Conservation (phyloP, 2,888 invertebrate genomes). For the Folsomia manolachei region DNA sequence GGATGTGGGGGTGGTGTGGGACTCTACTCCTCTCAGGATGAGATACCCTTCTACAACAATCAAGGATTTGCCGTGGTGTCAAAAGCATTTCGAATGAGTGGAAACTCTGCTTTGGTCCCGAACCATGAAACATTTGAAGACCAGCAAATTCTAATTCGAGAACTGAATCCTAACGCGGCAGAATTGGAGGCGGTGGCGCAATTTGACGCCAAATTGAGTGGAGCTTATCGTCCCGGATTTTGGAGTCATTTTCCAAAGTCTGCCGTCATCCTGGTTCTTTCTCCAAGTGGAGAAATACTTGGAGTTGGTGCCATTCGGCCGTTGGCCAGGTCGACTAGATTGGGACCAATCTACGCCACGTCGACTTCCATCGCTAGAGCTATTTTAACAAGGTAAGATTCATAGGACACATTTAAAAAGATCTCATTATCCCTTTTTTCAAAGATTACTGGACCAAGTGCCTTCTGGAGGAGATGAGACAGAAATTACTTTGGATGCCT, state of each 20-base stretch:
- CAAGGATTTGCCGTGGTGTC: background rate
- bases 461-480: background rate
- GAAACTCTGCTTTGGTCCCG: background rate
- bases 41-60: background rate
- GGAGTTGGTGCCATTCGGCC: background rate
- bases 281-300: background rate
- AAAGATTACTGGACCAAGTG: background rate
- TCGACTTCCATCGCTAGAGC: background rate
- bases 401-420: no score
- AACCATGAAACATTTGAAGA: no score
- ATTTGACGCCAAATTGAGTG: background rate
- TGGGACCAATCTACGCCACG: background rate
- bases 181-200: background rate
- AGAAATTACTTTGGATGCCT: background rate
- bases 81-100: background rate
- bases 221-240: slow-evolving; percentile 1
- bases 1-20: background rate
- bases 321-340: background rate
- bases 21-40: background rate
- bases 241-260: background rate
- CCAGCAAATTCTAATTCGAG: no score
- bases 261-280: background rate
- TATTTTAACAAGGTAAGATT: background rate
- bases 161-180: background rate
- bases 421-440: background rate